Conservation (phyloP, 2,113 vertebrate species). For the Buteo buteo region DNA sequence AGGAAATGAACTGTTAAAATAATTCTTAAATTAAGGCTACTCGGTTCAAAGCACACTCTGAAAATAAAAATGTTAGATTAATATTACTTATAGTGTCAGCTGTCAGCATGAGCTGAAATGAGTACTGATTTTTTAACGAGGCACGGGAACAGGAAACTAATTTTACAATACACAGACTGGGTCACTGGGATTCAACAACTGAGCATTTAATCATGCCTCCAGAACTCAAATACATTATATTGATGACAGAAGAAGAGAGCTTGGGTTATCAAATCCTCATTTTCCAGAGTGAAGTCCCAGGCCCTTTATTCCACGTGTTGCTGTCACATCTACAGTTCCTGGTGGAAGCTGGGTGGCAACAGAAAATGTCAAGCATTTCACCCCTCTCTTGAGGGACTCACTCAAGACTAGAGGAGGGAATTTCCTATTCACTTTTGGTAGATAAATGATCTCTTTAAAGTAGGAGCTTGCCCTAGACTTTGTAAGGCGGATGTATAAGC, state of each 20-base stretch:
- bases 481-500: background rate
- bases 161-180: background rate
- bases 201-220: background rate
- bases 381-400: background rate
- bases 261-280: background rate
- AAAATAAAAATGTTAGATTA: background rate
- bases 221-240: background rate
- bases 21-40: background rate
- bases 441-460: background rate
- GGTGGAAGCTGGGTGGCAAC: background rate
- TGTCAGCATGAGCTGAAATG: background rate
- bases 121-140: background rate
- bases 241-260: background rate
- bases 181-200: background rate
- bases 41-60: background rate
- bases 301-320: background rate
- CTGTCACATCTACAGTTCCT: background rate
- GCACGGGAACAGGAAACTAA: background rate
- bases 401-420: background rate
- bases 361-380: background rate
- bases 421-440: background rate
- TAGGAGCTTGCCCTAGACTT: background rate
- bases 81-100: background rate
- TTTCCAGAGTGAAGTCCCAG: background rate
- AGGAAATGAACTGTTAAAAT: background rate